Percentiles rank a stretch among this genome's conserved stretches.
These are phyloP conservation scores for Varroa destructor DNA, from an alignment of 1,140 invertebrate genomes.

Conservation along the genomic window DNA sequence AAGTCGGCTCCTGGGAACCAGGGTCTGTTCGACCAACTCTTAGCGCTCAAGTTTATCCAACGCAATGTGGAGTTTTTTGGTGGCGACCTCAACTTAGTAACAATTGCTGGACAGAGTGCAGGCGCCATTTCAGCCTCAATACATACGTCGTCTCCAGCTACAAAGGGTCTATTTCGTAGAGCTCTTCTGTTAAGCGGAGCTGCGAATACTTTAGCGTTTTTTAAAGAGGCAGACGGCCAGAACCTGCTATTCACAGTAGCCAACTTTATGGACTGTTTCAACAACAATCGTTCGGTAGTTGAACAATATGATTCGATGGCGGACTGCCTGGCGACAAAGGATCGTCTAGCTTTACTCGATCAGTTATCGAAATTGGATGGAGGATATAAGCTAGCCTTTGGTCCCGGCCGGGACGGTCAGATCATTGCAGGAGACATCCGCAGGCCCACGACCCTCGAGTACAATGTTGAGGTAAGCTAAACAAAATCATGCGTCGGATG, in stretches of 20 bases:
- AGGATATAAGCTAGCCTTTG: constrained; percentile 5
- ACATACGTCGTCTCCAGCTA: constrained; percentile 39
- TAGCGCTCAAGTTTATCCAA: constrained; percentile 62
- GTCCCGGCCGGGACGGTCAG: constrained; percentile 8
- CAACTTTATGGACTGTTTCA: constrained; percentile 5
- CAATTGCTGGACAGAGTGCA: constrained; percentile 45
- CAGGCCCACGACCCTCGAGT: neutral
- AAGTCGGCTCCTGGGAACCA: constrained; percentile 66
- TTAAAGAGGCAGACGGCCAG: constrained; percentile 8
- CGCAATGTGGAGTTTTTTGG: constrained; percentile 61
- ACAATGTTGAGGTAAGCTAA: constrained; percentile 15
- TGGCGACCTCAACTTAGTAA: constrained; percentile 48
- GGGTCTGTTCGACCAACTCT: constrained; percentile 61
- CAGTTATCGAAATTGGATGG: constrained; percentile 3
- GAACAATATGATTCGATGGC: constrained; percentile 24
- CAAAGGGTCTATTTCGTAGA: constrained; percentile 33
- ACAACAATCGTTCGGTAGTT: neutral
- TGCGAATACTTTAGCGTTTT: constrained; percentile 8
- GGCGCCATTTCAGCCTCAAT: constrained; percentile 38
- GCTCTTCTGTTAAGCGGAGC: constrained; percentile 40
- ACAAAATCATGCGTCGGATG: neutral
- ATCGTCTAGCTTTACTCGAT: neutral
- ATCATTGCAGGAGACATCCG: constrained; percentile 13
- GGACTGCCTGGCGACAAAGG: neutral
- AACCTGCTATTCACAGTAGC: constrained; percentile 15